Percentiles rank a stretch among this genome's conserved stretches.
These are phyloP conservation scores for Brienomyrus brachyistius DNA, from an alignment of 2,113 vertebrate genomes.

Conservation along the genomic window DNA sequence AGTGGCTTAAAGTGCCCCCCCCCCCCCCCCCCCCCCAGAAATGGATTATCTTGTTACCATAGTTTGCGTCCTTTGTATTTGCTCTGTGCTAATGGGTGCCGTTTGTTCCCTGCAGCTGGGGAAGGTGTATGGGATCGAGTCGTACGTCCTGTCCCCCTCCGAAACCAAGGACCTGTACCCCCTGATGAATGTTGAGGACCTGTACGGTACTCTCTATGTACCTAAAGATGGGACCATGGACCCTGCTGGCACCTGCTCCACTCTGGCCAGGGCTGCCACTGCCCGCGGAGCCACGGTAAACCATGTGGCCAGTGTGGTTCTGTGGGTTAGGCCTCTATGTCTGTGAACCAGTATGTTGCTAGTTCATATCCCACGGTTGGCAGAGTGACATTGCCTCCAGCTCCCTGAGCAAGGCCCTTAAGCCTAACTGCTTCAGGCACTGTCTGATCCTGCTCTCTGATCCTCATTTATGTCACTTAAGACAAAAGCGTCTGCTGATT, in stretches of 20 bases:
- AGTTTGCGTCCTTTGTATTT: background rate
- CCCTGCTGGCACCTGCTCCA: constrained; percentile 84
- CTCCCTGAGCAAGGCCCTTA: background rate
- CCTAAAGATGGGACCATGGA: constrained; percentile 95
- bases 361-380: background rate
- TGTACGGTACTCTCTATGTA: constrained; percentile 87
- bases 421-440: background rate
- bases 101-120: constrained; percentile 65
- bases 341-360: background rate
- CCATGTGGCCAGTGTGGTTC: background rate
- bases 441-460: background rate
- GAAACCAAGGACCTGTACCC: constrained; percentile 93
- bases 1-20: background rate
- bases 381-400: background rate
- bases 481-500: background rate
- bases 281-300: constrained; percentile 77
- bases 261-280: constrained; percentile 74
- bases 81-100: background rate
- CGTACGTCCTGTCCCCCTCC: constrained; percentile 76
- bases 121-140: constrained; percentile 88
- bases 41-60: background rate
- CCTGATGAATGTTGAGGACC: constrained; percentile 82
- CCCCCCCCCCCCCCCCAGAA: too few relatives aligned
- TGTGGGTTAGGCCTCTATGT: background rate
- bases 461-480: background rate